These are phyloP conservation scores for Augochlorella aurata DNA, from an alignment of 2,888 invertebrate genomes.

Conservation along the genomic window DNA sequence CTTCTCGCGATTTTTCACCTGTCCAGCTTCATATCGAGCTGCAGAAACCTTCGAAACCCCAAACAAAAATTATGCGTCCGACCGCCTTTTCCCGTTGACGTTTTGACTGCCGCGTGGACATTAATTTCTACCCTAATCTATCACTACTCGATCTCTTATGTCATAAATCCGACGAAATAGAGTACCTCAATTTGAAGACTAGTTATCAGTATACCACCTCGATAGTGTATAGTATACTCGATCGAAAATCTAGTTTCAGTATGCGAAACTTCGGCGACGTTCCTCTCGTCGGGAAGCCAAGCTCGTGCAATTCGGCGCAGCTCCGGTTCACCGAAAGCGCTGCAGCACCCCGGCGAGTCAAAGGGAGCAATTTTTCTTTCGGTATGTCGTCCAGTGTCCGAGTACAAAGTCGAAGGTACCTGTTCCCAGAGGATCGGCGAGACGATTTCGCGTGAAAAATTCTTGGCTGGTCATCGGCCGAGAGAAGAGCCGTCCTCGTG, in stretches of 20 bases:
- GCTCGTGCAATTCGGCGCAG: neutral
- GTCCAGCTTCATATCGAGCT: neutral
- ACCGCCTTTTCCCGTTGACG: too few relatives aligned
- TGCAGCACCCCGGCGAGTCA: neutral
- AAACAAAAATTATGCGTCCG: too few relatives aligned
- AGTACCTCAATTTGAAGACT: too few relatives aligned
- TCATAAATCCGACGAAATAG: too few relatives aligned
- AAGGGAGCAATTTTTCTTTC: neutral
- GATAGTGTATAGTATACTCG: too few relatives aligned
- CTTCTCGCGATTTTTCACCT: slow-evolving; percentile 5
- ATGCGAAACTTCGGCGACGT: too few relatives aligned
- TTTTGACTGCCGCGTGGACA: too few relatives aligned
- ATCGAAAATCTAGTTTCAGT: too few relatives aligned
- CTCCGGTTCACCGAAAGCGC: neutral
- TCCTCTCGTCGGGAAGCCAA: neutral
- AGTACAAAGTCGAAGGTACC: slow-evolving; percentile 19
- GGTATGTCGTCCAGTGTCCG: neutral
- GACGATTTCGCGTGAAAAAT: neutral
- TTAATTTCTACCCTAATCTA: too few relatives aligned
- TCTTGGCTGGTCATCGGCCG: slow-evolving; percentile 14
- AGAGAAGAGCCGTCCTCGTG: neutral
- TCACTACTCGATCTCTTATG: too few relatives aligned
- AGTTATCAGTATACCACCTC: too few relatives aligned
- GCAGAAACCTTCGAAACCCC: neutral
- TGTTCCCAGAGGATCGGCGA: slow-evolving; percentile 25